These are phyloP conservation scores for Uloborus diversus DNA, from an alignment of 1,140 invertebrate genomes.

Conservation along the genomic window DNA sequence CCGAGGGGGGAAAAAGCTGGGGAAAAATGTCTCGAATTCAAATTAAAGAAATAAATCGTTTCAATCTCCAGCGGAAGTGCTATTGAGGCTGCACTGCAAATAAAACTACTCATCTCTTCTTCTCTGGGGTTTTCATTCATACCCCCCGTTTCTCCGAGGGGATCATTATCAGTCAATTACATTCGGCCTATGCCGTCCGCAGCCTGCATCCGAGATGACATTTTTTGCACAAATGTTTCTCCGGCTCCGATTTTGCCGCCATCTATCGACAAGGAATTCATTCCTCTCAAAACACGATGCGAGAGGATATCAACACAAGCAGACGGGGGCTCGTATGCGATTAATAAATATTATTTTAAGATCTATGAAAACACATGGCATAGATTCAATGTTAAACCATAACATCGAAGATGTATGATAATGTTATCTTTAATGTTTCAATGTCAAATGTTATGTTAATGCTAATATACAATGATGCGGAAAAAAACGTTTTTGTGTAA, in stretches of 20 bases:
- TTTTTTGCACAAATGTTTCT: conserved; percentile 40
- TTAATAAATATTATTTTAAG: too few relatives aligned
- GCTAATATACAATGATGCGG: too few relatives aligned
- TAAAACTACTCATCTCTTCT: conserved; percentile 34
- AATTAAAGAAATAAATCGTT: conserved; percentile 57
- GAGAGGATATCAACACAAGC: background rate
- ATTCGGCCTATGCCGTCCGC: conserved; percentile 28
- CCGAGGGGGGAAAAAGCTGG: background rate
- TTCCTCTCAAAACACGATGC: conserved; percentile 10
- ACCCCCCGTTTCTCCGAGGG: conserved; percentile 13
- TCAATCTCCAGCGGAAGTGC: conserved; percentile 50
- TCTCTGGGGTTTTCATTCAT: conserved; percentile 36
- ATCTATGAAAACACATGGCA: too few relatives aligned
- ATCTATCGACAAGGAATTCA: conserved; percentile 26
- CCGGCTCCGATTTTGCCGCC: conserved; percentile 28
- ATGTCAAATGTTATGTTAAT: too few relatives aligned
- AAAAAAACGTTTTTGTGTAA: too few relatives aligned
- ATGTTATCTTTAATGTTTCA: too few relatives aligned
- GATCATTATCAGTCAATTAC: conserved; percentile 58
- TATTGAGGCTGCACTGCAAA: conserved; percentile 38
- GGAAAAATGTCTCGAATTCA: conserved; percentile 42
- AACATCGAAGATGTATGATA: too few relatives aligned
- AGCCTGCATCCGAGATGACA: conserved; percentile 26
- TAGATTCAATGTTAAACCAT: too few relatives aligned
- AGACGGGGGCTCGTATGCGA: too few relatives aligned